Percentiles rank a stretch among this genome's conserved stretches.
Evolutionary conservation across 2,797 vertebrate genomes (phyloP).

Genomic region (Numenius phaeopus): DNA sequence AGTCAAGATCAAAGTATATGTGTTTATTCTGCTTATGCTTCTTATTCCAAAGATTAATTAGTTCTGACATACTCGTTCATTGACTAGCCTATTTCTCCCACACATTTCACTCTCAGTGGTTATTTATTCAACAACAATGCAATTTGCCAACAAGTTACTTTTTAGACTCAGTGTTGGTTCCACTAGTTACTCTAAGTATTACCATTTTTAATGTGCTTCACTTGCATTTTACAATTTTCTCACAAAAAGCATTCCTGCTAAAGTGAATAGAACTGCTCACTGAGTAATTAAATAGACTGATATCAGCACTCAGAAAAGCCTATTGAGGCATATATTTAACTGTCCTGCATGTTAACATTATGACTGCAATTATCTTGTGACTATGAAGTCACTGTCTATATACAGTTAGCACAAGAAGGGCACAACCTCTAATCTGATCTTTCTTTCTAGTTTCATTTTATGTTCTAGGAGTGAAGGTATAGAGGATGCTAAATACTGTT

Average conservation of each 20-base stretch:
- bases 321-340: background rate
- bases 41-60: background rate
- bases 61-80: background rate
- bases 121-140: background rate
- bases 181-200: background rate
- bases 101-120: background rate
- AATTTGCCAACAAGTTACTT: background rate
- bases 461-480: background rate
- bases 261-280: background rate
- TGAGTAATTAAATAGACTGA: background rate
- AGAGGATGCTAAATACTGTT: background rate
- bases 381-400: background rate
- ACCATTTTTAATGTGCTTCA: rapidly evolving
- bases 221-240: background rate
- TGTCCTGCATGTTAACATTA: background rate
- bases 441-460: background rate
- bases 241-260: background rate
- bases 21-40: background rate
- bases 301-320: background rate
- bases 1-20: background rate
- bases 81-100: background rate
- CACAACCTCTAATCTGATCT: background rate
- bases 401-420: background rate
- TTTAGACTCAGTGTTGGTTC: background rate
- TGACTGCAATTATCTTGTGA: background rate